Conservation (phyloP, 2,888 invertebrate species). For the Xestoiulus laeticollis region DNA sequence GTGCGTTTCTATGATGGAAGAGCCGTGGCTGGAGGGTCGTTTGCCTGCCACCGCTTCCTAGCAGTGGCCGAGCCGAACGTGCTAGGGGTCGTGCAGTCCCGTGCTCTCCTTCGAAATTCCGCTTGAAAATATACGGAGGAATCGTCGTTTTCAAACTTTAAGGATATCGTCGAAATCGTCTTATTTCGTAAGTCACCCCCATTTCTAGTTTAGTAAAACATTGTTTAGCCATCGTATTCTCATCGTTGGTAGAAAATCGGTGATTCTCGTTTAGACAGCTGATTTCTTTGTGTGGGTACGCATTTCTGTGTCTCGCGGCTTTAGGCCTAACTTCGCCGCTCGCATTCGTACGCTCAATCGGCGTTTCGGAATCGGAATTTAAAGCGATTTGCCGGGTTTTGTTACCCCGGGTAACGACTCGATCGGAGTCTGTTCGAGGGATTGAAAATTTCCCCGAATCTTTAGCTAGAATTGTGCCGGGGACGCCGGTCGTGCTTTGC, state of each 20-base stretch:
- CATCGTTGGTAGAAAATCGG: neutral
- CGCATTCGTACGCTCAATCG: neutral
- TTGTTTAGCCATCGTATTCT: neutral
- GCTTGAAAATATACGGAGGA: neutral
- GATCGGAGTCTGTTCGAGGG: neutral
- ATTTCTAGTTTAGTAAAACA: neutral
- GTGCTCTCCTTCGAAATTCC: constrained; percentile 3
- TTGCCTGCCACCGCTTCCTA: constrained; percentile 4
- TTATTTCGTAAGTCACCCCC: neutral
- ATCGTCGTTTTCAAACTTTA: neutral
- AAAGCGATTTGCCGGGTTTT: neutral
- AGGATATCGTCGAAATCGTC: neutral
- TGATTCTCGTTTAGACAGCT: neutral
- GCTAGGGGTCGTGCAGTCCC: constrained; percentile 17
- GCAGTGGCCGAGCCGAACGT: constrained; percentile 35
- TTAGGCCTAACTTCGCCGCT: constrained; percentile 20
- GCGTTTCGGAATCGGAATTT: neutral
- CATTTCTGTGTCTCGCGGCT: neutral
- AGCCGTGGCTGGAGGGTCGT: constrained; percentile 35
- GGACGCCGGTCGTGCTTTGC: neutral
- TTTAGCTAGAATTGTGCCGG: neutral
- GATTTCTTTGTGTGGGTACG: constrained; percentile 43
- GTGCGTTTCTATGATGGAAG: neutral
- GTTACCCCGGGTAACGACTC: neutral
- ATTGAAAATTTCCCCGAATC: neutral